These are phyloP conservation scores for Onychostoma macrolepis DNA, from an alignment of 2,113 vertebrate genomes.

Conservation along the genomic window DNA sequence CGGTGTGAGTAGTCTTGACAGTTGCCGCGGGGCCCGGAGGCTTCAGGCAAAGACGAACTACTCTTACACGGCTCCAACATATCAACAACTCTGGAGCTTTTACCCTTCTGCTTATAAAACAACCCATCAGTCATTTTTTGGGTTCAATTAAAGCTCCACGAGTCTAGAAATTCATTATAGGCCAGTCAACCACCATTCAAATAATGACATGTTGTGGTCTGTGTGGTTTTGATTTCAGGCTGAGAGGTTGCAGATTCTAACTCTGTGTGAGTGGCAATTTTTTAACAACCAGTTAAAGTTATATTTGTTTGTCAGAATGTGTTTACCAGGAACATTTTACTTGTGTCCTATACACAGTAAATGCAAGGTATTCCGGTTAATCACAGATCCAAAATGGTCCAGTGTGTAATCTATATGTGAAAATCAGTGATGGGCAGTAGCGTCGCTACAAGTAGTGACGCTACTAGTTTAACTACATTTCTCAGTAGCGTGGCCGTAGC, in stretches of 20 bases:
- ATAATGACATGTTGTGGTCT: constrained; percentile 8
- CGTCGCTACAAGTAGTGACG: no score
- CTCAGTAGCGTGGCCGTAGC: no score
- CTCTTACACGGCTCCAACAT: not conserved
- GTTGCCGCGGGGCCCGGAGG: not conserved
- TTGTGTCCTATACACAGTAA: not conserved
- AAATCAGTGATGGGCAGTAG: no score
- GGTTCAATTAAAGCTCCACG: not conserved
- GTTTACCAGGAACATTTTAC: not conserved
- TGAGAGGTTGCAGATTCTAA: not conserved
- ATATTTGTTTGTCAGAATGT: not conserved
- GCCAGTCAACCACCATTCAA: not conserved
- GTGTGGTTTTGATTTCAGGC: not conserved
- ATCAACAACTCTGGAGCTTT: constrained; percentile 11
- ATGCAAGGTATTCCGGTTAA: not conserved
- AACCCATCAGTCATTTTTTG: not conserved
- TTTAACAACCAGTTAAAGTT: not conserved
- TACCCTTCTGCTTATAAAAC: constrained; percentile 7
- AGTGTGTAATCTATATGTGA: not conserved
- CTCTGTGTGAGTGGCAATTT: not conserved
- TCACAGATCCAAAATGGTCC: not conserved
- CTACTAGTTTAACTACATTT: no score
- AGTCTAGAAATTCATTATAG: not conserved
- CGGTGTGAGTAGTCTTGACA: constrained; percentile 10
- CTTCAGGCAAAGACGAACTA: constrained; percentile 18